phyloP scores from a whole-genome alignment of 2,797 vertebrate species.

The Aplochiton taeniatus region DNA sequence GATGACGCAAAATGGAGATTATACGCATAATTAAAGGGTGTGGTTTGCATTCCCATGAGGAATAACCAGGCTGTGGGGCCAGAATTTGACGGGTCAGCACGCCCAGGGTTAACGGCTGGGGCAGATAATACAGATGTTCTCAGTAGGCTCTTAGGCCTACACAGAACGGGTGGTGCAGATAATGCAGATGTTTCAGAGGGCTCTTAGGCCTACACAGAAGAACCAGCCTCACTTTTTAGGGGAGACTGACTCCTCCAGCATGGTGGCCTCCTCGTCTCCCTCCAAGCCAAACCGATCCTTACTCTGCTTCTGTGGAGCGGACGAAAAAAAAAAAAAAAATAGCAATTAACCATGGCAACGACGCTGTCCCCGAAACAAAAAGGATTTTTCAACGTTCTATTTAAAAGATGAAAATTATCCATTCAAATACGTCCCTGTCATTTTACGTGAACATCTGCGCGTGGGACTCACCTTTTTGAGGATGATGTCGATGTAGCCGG shows the following conservation, averaged over 20 bases:
- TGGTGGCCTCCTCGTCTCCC: slow-evolving; percentile 96
- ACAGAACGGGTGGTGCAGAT: slow-evolving; percentile 4
- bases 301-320: slow-evolving; percentile 88
- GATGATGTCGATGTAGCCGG: slow-evolving; percentile 98
- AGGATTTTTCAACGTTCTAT: no score
- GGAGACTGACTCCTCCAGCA: slow-evolving; percentile 97
- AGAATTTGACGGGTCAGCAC: slow-evolving; percentile 34
- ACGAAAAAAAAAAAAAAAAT: neutral
- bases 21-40: slow-evolving; percentile 51
- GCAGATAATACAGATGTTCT: no score
- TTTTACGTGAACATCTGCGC: neutral
- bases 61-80: slow-evolving; percentile 27
- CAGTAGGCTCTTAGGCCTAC: no score
- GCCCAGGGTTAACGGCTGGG: neutral
- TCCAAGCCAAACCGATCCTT: slow-evolving; percentile 98
- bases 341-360: no score
- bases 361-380: no score
- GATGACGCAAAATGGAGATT: slow-evolving; percentile 50
- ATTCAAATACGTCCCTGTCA: neutral
- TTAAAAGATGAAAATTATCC: no score
- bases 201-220: neutral
- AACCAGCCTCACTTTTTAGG: slow-evolving; percentile 88
- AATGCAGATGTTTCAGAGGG: no score
- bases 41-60: slow-evolving; percentile 37
- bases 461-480: slow-evolving; percentile 90